Evolutionary conservation across 2,888 invertebrate genomes (phyloP), one percentile per base, ranked within the genome.

Genomic region (Drosophila lutescens): DNA sequence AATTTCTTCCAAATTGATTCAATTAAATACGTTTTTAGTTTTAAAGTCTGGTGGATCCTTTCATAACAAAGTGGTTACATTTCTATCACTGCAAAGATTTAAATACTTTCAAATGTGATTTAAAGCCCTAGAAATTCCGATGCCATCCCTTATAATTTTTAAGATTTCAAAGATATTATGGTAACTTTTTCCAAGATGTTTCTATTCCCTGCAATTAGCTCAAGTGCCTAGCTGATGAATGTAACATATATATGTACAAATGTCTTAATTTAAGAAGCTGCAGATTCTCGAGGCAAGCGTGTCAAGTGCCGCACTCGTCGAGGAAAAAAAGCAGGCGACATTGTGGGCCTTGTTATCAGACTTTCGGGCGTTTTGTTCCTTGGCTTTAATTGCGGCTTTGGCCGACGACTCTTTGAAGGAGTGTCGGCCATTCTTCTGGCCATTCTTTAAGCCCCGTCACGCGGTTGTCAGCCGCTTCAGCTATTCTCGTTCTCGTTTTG

Each of bases 401-500:
- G 67, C 40, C 67, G 65, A 53, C 47, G 65, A 53, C 47, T 46
- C 46, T 47, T 67, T 55, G n/a, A 67, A 67, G 66, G 66, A 66
- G 66, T 66, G 54, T 67, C 66, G 67, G 40, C 66, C 46, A 53
- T 65, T 53, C 66, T 66, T 46, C 65, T 54, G 32, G 67, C 67
- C 66, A 66, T 67, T 53, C 53, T 58, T 30, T 53, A 13, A 47
- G 57, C 30, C 66, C 67, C 40, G 68, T 66, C 54, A 47, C 65
- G 66, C 68, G 55, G 67, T 30, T 66, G 67, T 66, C 67, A 66
- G 67, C 51, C 38, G 65, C 51, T 66, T 66, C 41, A 65, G 60
- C 79, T 83, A 84, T 83, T 69, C 76, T 80, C 65, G 66, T 59
- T 26, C 26, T 26, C 50, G 30, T 36, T 67, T 54, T 43, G 30